Base-by-base conservation (phyloP, 2,797 vertebrate genomes). In the Phrynocephalus forsythii region DNA sequence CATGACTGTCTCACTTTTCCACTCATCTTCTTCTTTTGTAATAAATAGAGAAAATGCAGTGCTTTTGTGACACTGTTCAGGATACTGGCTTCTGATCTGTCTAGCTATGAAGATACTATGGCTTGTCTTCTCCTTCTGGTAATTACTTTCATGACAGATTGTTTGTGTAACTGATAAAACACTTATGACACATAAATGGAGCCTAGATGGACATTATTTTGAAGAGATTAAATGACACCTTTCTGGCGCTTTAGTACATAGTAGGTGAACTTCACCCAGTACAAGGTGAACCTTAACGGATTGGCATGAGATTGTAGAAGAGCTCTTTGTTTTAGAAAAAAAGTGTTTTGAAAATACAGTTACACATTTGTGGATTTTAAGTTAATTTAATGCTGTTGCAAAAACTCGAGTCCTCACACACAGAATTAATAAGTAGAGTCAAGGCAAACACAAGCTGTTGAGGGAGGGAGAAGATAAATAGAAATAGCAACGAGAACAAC, bases 201-300 rank as follows among this genome's bases (percentile, higher is more conserved):
- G 75, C 87, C 84, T 71, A 92, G 90, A 68, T 56, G 77, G 85
- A 79, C 90, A 89, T 76, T 72, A 87, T 73, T 69, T 88, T 56
- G 33, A 38, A 75, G 15, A 28, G 67, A 60, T 93, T 90, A 91
- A 90, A 24, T 75, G 81, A 91, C 90, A 78, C 69, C 63, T 94
- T 79, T 71, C 89, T 77, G 86, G 87, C 82, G 66, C 0, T 63
- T 63, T 18, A 63, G 20, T 77, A 56, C 11, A 78, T 88, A 90
- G 84, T 88, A 85, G 87, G 52, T 56, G 52, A 56, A 56, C 52
- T 13, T 33, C 5, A 24, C 81, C 67, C 72, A 16, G 30, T 67
- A 26, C 82, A 88, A 82, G 33, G 16, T 80, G 88, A 87, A 88
- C 88, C 87, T 87, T 83, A 75, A 85, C 78, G n/a, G 30, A 67